These are phyloP conservation scores for Melolontha melolontha DNA, from an alignment of 2,888 invertebrate genomes.

Conservation along the genomic window DNA sequence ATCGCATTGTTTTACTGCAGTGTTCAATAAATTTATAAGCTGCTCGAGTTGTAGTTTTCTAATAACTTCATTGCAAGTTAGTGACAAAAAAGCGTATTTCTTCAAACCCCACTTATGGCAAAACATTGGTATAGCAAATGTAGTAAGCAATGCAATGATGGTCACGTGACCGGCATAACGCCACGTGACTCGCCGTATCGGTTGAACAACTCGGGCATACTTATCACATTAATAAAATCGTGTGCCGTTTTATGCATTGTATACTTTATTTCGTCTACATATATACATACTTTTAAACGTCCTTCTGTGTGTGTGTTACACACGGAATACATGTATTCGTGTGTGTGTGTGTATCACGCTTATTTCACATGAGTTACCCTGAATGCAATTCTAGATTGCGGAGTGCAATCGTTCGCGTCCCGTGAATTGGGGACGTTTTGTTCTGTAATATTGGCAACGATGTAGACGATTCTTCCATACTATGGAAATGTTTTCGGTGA, in stretches of 20 bases:
- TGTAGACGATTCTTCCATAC: neutral
- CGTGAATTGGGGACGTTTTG: conserved; percentile 24
- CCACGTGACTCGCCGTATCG: conserved; percentile 8
- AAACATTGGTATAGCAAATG: conserved; percentile 4
- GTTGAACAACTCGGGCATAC: conserved; percentile 28
- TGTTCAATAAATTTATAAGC: no score
- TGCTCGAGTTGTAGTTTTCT: no score
- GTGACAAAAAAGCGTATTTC: conserved; percentile 1
- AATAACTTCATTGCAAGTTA: neutral
- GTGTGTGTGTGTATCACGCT: conserved; percentile 20
- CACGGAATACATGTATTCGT: neutral
- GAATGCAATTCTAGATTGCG: conserved; percentile 22
- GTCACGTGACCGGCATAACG: conserved; percentile 18
- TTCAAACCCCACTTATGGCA: conserved; percentile 15
- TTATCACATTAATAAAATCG: conserved; percentile 32
- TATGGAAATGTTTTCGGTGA: conserved; percentile 24
- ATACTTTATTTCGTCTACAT: neutral
- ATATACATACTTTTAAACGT: neutral
- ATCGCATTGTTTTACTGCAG: no score
- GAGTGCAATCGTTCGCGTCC: neutral
- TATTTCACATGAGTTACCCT: conserved; percentile 25
- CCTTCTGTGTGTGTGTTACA: neutral
- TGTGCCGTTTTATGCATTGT: conserved; percentile 14
- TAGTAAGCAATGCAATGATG: neutral
- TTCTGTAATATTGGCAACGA: conserved; percentile 16